Evolutionary conservation across 2,797 vertebrate genomes (phyloP).

Genomic region (Gallinago stenura): DNA sequence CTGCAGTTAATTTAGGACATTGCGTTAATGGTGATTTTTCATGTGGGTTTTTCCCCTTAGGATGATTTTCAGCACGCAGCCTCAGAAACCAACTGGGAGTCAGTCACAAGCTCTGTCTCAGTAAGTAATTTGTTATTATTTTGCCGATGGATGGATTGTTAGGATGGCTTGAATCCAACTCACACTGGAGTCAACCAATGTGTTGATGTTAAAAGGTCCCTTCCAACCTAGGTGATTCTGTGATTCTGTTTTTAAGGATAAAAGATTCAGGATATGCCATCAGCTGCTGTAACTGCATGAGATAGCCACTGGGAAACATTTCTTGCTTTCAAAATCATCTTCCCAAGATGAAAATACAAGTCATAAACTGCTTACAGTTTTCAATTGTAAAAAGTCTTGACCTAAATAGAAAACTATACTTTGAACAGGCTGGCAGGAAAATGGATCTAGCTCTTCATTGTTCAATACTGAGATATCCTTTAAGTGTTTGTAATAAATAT

Average conservation of each 20-base stretch:
- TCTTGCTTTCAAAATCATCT: slow-evolving; percentile 22
- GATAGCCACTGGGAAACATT: background rate
- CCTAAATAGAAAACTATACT: background rate
- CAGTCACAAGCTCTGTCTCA: slow-evolving; percentile 85
- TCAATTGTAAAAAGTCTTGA: background rate
- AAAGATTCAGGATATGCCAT: background rate
- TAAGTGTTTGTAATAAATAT: background rate
- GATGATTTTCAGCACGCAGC: slow-evolving; percentile 84
- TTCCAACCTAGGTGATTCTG: too few relatives aligned
- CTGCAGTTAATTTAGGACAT: background rate
- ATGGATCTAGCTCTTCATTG: background rate
- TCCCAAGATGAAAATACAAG: background rate
- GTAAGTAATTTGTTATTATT: slow-evolving; percentile 82
- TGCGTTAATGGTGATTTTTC: slow-evolving; percentile 27
- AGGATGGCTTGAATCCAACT: slow-evolving; percentile 8
- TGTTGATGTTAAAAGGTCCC: background rate
- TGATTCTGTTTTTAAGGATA: background rate
- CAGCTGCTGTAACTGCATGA: background rate
- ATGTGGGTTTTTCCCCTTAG: slow-evolving; percentile 75
- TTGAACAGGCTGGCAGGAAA: background rate
- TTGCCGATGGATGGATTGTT: background rate
- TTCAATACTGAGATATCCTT: background rate
- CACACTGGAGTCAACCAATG: background rate
- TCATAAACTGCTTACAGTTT: background rate
- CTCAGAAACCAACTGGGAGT: slow-evolving; percentile 91